These are phyloP conservation scores for Telmatherina bonti DNA, from an alignment of 2,797 vertebrate species.

Conservation along the genomic window DNA sequence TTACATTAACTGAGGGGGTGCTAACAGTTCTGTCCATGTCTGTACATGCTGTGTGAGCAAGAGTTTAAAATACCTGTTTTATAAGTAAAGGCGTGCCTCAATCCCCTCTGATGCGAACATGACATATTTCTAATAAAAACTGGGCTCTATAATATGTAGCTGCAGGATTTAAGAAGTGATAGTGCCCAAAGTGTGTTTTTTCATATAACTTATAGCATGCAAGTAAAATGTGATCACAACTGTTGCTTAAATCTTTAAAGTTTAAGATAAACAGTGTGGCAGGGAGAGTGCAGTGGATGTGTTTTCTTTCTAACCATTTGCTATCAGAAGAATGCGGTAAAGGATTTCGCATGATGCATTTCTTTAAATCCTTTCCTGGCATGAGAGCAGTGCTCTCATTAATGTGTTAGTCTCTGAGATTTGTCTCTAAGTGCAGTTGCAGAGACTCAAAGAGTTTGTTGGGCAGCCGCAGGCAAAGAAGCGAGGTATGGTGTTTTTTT, in stretches of 20 bases:
- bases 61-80: too few relatives aligned
- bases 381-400: conserved; percentile 2
- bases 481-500: background rate
- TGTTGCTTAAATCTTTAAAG: background rate
- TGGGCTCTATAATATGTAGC: background rate
- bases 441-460: background rate
- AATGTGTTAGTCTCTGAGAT: conserved; percentile 12
- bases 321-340: conserved; percentile 21
- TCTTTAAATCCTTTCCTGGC: conserved; percentile 43
- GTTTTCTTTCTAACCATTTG: background rate
- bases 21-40: too few relatives aligned
- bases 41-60: too few relatives aligned
- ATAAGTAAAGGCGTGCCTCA: too few relatives aligned
- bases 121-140: background rate
- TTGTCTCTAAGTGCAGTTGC: background rate
- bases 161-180: background rate
- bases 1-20: too few relatives aligned
- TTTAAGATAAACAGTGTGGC: background rate
- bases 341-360: conserved; percentile 22
- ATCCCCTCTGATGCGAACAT: background rate
- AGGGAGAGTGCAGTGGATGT: background rate
- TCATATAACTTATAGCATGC: background rate
- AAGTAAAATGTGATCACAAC: background rate
- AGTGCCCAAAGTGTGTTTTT: background rate
- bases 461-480: background rate